A percentile compares a stretch with the other conserved stretches of the same genome.
Conservation (phyloP, 2,113 vertebrate species). For the Brienomyrus longianalis region DNA sequence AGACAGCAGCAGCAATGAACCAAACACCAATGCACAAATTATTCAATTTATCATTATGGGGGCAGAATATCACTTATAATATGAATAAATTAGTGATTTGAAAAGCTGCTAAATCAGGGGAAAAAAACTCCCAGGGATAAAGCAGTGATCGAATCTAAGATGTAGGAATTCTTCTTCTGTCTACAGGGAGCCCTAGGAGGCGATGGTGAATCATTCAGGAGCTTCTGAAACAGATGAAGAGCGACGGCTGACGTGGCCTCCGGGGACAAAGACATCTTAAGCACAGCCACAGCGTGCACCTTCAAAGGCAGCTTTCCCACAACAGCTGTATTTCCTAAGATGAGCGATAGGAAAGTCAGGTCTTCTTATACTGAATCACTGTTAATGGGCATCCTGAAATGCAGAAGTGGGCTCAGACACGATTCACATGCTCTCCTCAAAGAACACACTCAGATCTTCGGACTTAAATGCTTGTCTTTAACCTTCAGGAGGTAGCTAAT, state of each 20-base stretch:
- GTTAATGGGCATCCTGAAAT: neutral
- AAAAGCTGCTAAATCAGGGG: neutral
- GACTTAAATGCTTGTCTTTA: neutral
- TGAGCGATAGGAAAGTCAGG: neutral
- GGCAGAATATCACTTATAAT: neutral
- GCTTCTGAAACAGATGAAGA: neutral
- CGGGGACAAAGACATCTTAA: neutral
- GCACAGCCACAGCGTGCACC: neutral
- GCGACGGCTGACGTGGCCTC: neutral
- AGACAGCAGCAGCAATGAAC: neutral
- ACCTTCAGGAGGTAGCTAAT: neutral
- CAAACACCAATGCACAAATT: neutral
- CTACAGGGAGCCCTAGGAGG: neutral
- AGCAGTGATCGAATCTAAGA: neutral
- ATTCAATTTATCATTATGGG: neutral
- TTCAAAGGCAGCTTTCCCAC: neutral
- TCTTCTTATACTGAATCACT: neutral
- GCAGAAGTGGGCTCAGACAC: neutral
- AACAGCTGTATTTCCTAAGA: neutral
- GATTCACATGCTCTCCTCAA: neutral
- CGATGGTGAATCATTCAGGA: neutral
- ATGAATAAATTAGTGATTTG: neutral
- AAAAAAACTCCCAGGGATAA: neutral
- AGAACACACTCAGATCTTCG: neutral
- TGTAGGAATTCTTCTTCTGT: neutral